Base-by-base conservation (phyloP, 2,797 vertebrate genomes). In the Pyrocephalus nanus region DNA sequence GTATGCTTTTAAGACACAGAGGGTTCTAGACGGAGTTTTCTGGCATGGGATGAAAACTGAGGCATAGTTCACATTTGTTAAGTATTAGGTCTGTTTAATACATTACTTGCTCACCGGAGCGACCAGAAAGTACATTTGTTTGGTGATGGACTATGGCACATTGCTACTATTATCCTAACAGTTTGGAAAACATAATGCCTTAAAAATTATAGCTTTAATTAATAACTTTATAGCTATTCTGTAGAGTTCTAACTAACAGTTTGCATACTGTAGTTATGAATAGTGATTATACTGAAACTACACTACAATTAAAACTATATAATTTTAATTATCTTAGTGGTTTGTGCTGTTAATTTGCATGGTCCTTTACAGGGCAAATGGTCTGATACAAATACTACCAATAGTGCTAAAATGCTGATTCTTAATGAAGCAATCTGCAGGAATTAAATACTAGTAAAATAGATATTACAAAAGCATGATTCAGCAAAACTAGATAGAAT, bases 41-140 rank as follows among this genome's bases (percentile, higher is more conserved):
- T 54, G 47, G 38, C 19, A 17, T 47, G 57, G 50, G 32, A 74
- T 62, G 47, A 76, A 67, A 91, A 54, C 13, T 66, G 90, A 92
- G 72, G 32, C 91, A 86, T 42, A 94, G 93, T 95, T 90, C 93
- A 93, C 55, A 22, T 36, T 67, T 83, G 92, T 95, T 94, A 95
- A 70, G 8, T 70, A 81, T 94, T 93, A 91, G 26, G 60, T 47
- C 3, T 15, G 71, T 95, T 95, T 92, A 97, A 96, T 94, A 50
- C 2, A 4, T 93, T 80, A 96, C 94, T 87, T 84, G 70, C 40
- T 80, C 36, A 91, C 60, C 54, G 91, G 64, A 92, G 67, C 64
- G 67, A 73, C 38, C 43, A 90, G 60, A 74, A 82, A 70, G 62
- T 15, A 36, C 19, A 13, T 90, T 92, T 88, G 9, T 62, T 70